These are phyloP conservation scores for Muscicapa striata DNA, from an alignment of 2,797 vertebrate genomes.

Conservation along the genomic window DNA sequence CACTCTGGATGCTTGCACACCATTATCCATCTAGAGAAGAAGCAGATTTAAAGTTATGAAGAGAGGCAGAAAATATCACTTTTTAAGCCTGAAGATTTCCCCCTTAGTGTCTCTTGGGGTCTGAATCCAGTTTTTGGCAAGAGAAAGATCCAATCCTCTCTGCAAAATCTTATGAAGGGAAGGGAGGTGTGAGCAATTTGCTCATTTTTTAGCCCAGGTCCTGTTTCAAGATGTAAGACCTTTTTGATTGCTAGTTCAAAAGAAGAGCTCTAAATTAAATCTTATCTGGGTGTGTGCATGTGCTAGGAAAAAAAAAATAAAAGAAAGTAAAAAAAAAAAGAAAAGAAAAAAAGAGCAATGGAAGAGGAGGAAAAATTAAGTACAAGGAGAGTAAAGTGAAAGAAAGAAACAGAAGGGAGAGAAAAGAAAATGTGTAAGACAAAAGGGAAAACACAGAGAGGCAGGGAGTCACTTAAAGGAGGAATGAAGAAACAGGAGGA, in stretches of 20 bases:
- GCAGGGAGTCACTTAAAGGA: not conserved
- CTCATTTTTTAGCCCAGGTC: slow-evolving; percentile 12
- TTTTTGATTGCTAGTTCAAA: slow-evolving; percentile 35
- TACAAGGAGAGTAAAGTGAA: not conserved
- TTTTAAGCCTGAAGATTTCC: slow-evolving; percentile 37
- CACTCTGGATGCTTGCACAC: not conserved
- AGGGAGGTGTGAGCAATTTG: not conserved
- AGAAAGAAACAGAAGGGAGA: not conserved
- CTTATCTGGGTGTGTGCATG: not conserved
- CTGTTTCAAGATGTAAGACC: not conserved
- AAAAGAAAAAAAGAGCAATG: not conserved
- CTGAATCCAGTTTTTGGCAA: slow-evolving; percentile 3
- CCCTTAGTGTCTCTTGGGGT: not conserved
- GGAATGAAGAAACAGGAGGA: not conserved
- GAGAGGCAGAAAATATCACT: not conserved
- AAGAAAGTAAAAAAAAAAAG: not conserved
- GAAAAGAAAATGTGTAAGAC: not conserved
- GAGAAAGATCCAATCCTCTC: not conserved
- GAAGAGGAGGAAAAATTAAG: not conserved
- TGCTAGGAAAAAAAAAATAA: not conserved
- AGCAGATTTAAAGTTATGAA: not conserved
- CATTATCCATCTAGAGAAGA: slow-evolving; percentile 9
- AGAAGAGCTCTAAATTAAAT: slow-evolving; percentile 37
- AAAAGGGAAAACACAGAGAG: not conserved
- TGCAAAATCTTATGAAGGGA: not conserved